phyloP scores from a whole-genome alignment of 2,888 invertebrate species.

The Sepioteuthis lessoniana region DNA sequence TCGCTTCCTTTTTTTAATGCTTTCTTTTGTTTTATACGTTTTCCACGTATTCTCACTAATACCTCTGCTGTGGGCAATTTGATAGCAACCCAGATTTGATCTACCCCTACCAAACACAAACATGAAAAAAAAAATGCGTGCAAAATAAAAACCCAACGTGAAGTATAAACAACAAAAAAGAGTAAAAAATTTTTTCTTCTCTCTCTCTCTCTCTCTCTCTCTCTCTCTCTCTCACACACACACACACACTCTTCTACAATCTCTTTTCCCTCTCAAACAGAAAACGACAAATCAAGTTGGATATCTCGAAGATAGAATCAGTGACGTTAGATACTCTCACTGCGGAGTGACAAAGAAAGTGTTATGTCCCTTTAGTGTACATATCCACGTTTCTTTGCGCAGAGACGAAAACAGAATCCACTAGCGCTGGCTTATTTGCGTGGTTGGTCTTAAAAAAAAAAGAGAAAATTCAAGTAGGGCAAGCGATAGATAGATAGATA shows the following conservation, averaged over 20 bases:
- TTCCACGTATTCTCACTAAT: not conserved
- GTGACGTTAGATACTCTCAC: not conserved
- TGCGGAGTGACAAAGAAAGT: not conserved
- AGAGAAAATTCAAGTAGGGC: not conserved
- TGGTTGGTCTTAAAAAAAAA: not conserved
- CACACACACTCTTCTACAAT: not conserved
- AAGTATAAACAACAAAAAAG: not conserved
- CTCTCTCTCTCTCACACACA: too few relatives aligned
- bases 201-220: not conserved
- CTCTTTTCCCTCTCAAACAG: not conserved
- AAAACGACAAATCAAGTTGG: not conserved
- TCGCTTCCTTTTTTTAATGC: not conserved
- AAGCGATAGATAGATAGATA: not conserved
- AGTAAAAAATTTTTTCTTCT: not conserved
- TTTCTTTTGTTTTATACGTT: not conserved
- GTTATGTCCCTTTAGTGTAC: not conserved
- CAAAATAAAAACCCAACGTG: not conserved
- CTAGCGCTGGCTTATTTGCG: not conserved
- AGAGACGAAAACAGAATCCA: not conserved
- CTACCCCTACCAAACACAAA: not conserved
- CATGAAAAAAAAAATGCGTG: not conserved
- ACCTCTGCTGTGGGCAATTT: not conserved
- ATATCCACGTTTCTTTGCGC: not conserved
- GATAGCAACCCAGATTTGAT: not conserved
- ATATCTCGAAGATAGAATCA: not conserved